Percentiles rank a stretch among this genome's conserved stretches.
Evolutionary conservation across 2,113 vertebrate genomes (phyloP).

Genomic region (Dendrocopos noguchii): DNA sequence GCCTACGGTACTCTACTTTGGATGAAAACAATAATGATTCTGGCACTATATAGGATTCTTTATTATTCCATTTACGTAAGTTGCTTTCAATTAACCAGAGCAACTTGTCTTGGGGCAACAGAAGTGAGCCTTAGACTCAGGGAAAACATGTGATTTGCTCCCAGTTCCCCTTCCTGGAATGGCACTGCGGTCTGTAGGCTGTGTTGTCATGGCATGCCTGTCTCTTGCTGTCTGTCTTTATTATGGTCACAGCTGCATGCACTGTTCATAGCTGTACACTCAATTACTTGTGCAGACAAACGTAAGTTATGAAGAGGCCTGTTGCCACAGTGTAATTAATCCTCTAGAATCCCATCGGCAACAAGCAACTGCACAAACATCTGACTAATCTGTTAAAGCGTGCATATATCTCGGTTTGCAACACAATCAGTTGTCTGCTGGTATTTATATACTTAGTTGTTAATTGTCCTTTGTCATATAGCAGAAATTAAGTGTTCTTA

Average conservation of each 20-base stretch:
- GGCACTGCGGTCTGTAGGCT: background rate
- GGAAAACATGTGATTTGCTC: background rate
- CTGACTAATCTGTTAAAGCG: background rate
- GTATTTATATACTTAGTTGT: background rate
- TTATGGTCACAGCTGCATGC: background rate
- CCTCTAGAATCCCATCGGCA: slow-evolving; percentile 7
- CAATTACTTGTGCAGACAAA: slow-evolving; percentile 23
- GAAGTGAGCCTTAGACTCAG: background rate
- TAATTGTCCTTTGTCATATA: background rate
- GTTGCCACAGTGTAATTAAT: slow-evolving; percentile 36
- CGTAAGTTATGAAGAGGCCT: background rate
- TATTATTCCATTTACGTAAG: background rate
- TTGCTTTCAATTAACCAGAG: slow-evolving; percentile 10
- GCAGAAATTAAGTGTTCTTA: background rate
- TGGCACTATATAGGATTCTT: background rate
- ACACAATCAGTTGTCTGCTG: background rate
- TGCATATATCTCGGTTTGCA: background rate
- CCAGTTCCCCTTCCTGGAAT: background rate
- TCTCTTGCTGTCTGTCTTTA: background rate
- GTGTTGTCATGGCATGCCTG: background rate
- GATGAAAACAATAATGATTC: background rate
- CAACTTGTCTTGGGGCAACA: background rate
- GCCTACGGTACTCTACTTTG: background rate
- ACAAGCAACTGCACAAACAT: background rate
- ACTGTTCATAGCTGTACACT: background rate